A percentile compares a stretch with the other conserved stretches of the same genome.
Evolutionary conservation across 2,113 vertebrate genomes (phyloP).

Genomic region (Spermophilus dauricus): DNA sequence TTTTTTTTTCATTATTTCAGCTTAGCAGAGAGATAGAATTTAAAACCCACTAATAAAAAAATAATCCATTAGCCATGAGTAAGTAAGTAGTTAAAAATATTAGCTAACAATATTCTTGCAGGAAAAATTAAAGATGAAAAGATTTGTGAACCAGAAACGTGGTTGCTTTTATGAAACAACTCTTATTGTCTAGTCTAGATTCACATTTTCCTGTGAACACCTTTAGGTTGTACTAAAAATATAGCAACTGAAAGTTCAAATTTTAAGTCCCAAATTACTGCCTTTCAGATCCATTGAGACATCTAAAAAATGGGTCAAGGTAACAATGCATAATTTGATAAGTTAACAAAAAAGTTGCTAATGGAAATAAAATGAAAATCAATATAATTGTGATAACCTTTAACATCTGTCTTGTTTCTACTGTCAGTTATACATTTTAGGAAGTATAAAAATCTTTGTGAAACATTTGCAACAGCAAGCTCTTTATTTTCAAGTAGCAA

Average conservation of each 20-base stretch:
- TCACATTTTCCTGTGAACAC: conserved; percentile 69
- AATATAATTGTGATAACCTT: conserved; percentile 82
- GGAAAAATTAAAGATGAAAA: conserved; percentile 71
- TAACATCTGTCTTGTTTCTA: conserved; percentile 69
- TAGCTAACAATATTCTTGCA: conserved; percentile 62
- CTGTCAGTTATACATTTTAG: conserved; percentile 79
- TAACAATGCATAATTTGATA: conserved; percentile 83
- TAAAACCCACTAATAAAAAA: conserved; percentile 71
- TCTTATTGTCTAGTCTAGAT: conserved; percentile 80
- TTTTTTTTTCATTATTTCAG: conserved; percentile 62
- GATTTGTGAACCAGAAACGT: conserved; percentile 64
- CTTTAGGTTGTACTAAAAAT: conserved; percentile 84
- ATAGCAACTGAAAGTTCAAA: conserved; percentile 76
- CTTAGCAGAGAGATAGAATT: conserved; percentile 31
- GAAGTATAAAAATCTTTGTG: conserved; percentile 49
- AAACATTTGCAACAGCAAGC: conserved; percentile 42
- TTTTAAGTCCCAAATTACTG: conserved; percentile 85
- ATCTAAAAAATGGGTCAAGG: conserved; percentile 85
- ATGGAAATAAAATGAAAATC: conserved; percentile 81
- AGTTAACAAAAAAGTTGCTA: conserved; percentile 85
- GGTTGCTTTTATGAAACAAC: conserved; percentile 73
- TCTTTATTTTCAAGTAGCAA: conserved; percentile 65
- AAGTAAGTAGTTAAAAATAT: conserved; percentile 66
- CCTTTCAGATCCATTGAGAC: conserved; percentile 85
- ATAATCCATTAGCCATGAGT: conserved; percentile 67